Base-by-base conservation (phyloP, 2,797 vertebrate genomes). In the Sphenopsis melanotis region DNA sequence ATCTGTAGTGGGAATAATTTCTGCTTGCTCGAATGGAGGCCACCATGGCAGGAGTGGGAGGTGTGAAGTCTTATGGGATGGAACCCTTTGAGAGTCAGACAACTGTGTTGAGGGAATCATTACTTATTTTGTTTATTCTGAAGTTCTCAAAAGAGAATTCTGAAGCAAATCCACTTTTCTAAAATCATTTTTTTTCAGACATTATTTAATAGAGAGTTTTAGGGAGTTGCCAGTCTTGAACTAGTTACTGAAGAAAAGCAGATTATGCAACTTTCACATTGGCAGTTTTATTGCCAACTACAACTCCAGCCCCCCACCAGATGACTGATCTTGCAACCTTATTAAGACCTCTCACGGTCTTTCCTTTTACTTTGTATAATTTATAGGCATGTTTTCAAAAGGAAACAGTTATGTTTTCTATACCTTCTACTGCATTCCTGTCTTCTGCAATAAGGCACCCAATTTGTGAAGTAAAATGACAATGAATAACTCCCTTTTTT, bases 221-320 rank as follows among this genome's bases (percentile, higher is more conserved):
- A 89, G 84, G 87, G 89, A 92, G 94, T 78, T 93, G 34, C 46
- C n/a, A 46, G 49, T 56, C 60, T 90, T 74, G 49, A 90, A 15
- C 59, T 47, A 41, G 37, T 53, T 87, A 44, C 75, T 78, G 57
- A 66, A 80, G 74, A 66, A 83, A 95, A 93, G 41, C 81, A 83
- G 49, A 82, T 89, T 53, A 57, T 27, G 23, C 68, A 93, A 60
- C 36, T 80, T 61, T 6, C 18, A 41, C 34, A 10, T 61, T 87
- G 92, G 26, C 39, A 34, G 53, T 85, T 89, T 91, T 71, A n/a
- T 57, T 89, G 68, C 49, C 46, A 90, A 57, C 46, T 47, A 5
- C 57, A 89, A 3, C 47, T 65, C 49, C 49, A 70, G 4, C 79
- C 42, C 49, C 68, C n/a, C 68, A 36, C 42, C 46, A 87, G 46